Evolutionary conservation across 2,888 invertebrate species (phyloP).

Genomic region (Apamea crenata): DNA sequence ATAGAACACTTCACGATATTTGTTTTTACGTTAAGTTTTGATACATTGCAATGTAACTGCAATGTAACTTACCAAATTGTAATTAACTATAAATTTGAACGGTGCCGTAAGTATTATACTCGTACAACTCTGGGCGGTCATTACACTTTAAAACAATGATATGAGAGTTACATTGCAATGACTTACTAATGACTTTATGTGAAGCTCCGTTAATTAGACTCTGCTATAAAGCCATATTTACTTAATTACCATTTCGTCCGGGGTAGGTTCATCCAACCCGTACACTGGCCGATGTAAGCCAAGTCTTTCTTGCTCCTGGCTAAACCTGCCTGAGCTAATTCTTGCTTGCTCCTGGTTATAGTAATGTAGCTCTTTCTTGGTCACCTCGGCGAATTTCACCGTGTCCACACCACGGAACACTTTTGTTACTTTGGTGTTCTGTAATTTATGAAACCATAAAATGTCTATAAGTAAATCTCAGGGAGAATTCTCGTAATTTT

Average conservation of each 20-base stretch:
- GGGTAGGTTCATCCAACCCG: constrained; percentile 78
- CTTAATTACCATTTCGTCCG: constrained; percentile 78
- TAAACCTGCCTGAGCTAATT: constrained; percentile 46
- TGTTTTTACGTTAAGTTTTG: too few relatives aligned
- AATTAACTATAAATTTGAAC: too few relatives aligned
- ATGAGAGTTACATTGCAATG: too few relatives aligned
- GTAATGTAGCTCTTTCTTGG: constrained; percentile 75
- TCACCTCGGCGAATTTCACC: constrained; percentile 76
- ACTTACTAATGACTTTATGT: too few relatives aligned
- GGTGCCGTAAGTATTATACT: too few relatives aligned
- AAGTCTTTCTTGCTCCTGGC: constrained; percentile 66
- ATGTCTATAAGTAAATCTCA: background rate
- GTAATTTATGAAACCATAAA: constrained; percentile 13
- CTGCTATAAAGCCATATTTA: background rate
- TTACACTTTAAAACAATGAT: too few relatives aligned
- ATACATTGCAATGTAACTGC: too few relatives aligned
- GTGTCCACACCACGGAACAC: constrained; percentile 82
- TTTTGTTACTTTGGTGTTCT: constrained; percentile 80
- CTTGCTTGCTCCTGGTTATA: constrained; percentile 69
- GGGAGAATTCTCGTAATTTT: too few relatives aligned
- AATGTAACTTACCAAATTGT: too few relatives aligned
- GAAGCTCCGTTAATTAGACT: background rate
- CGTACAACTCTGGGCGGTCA: too few relatives aligned
- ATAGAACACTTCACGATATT: too few relatives aligned
- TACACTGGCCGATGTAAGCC: constrained; percentile 71